Conservation (phyloP, 2,888 invertebrate species). For the Scelioninae gen. 2 region DNA sequence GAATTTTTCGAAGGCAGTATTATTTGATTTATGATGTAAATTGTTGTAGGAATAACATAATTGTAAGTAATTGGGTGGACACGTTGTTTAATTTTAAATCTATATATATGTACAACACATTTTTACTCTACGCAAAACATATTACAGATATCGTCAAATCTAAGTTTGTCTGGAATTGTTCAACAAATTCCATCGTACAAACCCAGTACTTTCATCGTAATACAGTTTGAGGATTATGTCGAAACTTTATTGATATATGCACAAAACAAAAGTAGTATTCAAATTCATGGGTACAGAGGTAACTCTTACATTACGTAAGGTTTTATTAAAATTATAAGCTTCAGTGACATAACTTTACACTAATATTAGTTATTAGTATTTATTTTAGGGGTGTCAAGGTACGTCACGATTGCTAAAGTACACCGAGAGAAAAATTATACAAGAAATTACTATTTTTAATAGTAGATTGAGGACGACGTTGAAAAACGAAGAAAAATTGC, state of each 20-base stretch:
- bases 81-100: not conserved
- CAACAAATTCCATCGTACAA: slow-evolving; percentile 76
- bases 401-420: no score
- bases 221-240: slow-evolving; percentile 65
- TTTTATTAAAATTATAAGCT: no score
- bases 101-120: slow-evolving; percentile 1
- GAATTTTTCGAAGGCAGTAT: slow-evolving; percentile 62
- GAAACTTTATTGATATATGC: slow-evolving; percentile 68
- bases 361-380: no score
- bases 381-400: no score
- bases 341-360: no score
- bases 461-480: no score
- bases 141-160: slow-evolving; percentile 65
- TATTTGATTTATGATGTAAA: slow-evolving; percentile 63
- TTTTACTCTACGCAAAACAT: slow-evolving; percentile 10
- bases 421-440: no score
- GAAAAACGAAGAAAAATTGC: no score
- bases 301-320: no score
- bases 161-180: slow-evolving; percentile 74
- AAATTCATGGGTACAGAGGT: slow-evolving; percentile 28
- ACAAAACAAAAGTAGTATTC: slow-evolving; percentile 61
- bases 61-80: slow-evolving; percentile 62
- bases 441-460: no score
- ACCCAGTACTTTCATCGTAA: slow-evolving; percentile 75
- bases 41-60: slow-evolving; percentile 64